A percentile compares a stretch with the other conserved stretches of the same genome.
Conservation (phyloP, 2,888 invertebrate species). For the Orgyia antiqua region DNA sequence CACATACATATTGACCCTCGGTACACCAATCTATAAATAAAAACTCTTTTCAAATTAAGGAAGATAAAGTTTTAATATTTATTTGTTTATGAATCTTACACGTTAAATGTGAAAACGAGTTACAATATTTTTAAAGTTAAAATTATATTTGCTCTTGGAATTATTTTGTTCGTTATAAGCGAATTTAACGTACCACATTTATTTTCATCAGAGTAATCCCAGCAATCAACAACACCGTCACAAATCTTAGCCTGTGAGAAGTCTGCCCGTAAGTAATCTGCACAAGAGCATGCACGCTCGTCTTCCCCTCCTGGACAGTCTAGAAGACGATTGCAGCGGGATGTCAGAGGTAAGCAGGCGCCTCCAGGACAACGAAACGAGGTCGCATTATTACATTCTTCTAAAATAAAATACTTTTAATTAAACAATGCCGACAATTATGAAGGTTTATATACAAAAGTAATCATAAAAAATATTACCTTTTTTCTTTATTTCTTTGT, state of each 20-base stretch:
- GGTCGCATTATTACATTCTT: conserved; percentile 66
- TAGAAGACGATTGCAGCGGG: conserved; percentile 83
- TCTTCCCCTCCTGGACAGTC: conserved; percentile 85
- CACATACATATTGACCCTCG: conserved; percentile 85
- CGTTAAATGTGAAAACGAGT: background rate
- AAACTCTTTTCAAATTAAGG: too few relatives aligned
- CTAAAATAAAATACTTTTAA: conserved; percentile 29
- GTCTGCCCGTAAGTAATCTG: conserved; percentile 84
- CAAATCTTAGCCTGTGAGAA: conserved; percentile 85
- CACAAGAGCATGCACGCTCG: conserved; percentile 85
- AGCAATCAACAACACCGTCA: conserved; percentile 88
- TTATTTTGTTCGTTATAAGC: too few relatives aligned
- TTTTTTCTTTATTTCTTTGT: conserved; percentile 27
- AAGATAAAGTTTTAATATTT: too few relatives aligned
- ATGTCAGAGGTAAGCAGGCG: conserved; percentile 80
- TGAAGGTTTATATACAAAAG: background rate
- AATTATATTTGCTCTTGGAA: too few relatives aligned
- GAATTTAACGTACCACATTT: conserved; percentile 82
- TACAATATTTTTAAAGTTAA: too few relatives aligned
- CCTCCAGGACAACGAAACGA: conserved; percentile 80
- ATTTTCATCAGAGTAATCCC: conserved; percentile 88
- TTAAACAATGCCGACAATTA: background rate
- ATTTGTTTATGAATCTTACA: too few relatives aligned
- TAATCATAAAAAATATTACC: conserved; percentile 29
- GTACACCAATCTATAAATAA: conserved; percentile 82